Conservation (phyloP, 2,888 invertebrate genomes). For the Zaprionus bogoriensis region DNA sequence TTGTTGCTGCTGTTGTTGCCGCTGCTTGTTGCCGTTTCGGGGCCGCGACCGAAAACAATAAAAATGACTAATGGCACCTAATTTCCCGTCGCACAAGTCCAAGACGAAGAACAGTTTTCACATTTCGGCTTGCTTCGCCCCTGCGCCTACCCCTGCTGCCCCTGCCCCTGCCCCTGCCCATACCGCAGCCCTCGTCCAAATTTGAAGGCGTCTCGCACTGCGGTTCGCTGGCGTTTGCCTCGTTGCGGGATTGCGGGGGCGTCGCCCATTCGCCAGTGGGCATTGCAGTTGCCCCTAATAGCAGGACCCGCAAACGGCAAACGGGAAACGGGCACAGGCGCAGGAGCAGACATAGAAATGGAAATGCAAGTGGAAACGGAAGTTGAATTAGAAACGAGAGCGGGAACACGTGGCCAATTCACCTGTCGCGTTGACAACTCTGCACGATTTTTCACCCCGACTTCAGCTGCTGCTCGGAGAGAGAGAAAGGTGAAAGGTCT, state of each 20-base stretch:
- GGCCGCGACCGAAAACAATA: constrained; percentile 75
- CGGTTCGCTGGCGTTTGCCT: constrained; percentile 9
- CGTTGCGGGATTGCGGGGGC: constrained; percentile 32
- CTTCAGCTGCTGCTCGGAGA: not conserved
- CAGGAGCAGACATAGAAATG: not conserved
- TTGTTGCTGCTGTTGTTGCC: constrained; percentile 11
- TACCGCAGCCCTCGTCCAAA: constrained; percentile 17
- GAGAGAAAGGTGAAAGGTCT: too few relatives aligned
- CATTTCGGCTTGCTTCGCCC: constrained; percentile 32
- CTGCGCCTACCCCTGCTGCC: not conserved
- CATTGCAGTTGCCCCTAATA: constrained; percentile 26
- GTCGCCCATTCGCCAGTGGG: constrained; percentile 45
- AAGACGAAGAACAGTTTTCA: constrained; percentile 44
- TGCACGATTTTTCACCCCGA: not conserved
- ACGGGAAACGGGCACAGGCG: not conserved
- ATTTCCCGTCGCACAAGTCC: constrained; percentile 67
- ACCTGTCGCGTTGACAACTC: not conserved
- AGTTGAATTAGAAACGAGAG: not conserved
- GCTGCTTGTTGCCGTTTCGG: constrained; percentile 34
- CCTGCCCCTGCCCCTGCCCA: not conserved
- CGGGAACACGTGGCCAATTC: not conserved
- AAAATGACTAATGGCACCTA: constrained; percentile 79
- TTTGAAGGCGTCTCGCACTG: constrained; percentile 44
- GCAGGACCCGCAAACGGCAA: constrained; percentile 3
- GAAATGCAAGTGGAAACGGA: not conserved